These are phyloP conservation scores for Pitta sordida DNA, from an alignment of 2,113 vertebrate species.

Conservation along the genomic window DNA sequence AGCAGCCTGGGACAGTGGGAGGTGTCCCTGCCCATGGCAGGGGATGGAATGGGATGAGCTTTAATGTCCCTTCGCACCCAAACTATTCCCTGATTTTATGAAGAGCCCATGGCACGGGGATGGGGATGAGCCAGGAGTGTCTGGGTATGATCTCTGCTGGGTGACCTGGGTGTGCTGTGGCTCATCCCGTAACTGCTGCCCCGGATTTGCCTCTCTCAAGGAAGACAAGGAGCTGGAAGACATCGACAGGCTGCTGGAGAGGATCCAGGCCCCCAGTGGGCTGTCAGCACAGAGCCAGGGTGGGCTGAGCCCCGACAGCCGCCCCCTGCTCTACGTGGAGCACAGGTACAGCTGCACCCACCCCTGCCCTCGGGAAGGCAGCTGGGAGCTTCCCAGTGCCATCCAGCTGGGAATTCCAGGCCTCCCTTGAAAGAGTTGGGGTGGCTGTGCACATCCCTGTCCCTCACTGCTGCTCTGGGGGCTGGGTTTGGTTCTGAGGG, in stretches of 20 bases:
- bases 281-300: constrained; percentile 70
- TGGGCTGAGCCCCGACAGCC: constrained; percentile 62
- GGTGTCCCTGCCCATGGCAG: background rate
- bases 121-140: accelerated
- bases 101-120: accelerated
- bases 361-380: accelerated
- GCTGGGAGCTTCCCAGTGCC: accelerated
- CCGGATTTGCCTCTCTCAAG: constrained; percentile 33
- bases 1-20: accelerated
- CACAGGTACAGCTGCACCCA: constrained; percentile 79
- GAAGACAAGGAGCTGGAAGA: constrained; percentile 75
- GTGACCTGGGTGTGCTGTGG: background rate
- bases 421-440: background rate
- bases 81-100: background rate
- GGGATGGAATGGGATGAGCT: background rate
- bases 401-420: background rate
- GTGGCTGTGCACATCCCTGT: background rate
- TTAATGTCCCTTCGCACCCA: background rate
- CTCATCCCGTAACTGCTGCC: background rate
- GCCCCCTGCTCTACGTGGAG: constrained; percentile 85
- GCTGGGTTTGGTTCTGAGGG: background rate
- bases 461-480: background rate
- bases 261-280: constrained; percentile 76
- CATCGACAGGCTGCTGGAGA: constrained; percentile 85
- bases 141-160: background rate